Evolutionary conservation across 1,140 invertebrate genomes (phyloP).

Genomic region (Procambarus clarkii): DNA sequence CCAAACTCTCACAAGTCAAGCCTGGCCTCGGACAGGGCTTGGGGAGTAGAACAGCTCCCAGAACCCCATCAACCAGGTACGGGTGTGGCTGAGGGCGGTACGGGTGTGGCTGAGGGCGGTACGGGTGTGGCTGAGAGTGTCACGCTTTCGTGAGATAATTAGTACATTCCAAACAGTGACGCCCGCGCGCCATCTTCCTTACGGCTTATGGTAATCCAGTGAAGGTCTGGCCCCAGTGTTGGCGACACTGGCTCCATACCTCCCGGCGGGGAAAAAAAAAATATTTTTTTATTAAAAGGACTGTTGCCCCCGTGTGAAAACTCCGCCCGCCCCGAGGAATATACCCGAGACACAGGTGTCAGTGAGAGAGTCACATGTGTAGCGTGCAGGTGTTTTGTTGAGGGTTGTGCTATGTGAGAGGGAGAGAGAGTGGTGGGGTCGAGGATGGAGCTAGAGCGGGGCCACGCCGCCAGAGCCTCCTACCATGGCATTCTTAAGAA

Average conservation of each 20-base stretch:
- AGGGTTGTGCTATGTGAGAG: background rate
- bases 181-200: background rate
- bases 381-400: no score
- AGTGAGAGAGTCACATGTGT: background rate
- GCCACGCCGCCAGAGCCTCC: background rate
- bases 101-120: background rate
- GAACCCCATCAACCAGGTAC: no score
- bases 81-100: background rate
- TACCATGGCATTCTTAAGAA: constrained; percentile 41
- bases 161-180: background rate
- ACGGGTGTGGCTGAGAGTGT: constrained; percentile 15
- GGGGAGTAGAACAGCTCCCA: no score
- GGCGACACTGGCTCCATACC: background rate
- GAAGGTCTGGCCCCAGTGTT: background rate
- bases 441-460: background rate
- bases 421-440: background rate
- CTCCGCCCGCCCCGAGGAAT: no score
- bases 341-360: background rate
- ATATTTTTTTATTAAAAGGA: no score
- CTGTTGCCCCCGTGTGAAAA: no score
- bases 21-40: no score
- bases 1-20: no score
- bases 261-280: no score
- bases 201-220: constrained; percentile 20
- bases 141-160: background rate